Evolutionary conservation across 2,888 invertebrate species (phyloP), one percentile per base, ranked within the genome.

Genomic region (Chrysolina oricalcia): DNA sequence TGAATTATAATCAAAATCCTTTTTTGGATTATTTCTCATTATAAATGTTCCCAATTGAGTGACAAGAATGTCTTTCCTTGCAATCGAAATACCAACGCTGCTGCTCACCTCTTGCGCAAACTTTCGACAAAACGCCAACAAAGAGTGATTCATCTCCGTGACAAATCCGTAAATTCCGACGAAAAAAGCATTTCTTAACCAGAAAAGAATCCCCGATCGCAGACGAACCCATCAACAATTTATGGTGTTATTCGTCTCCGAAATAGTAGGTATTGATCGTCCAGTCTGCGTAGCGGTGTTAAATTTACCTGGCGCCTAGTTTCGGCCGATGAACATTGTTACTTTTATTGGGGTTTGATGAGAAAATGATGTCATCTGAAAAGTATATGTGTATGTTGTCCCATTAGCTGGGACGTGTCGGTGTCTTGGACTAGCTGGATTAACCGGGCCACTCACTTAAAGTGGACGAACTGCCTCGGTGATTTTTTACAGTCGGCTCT

Each of bases 341-440:
- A 86, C 83, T 87, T 87, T 87, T 87, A 87, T 87, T 86, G 82
- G 86, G 86, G 86, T 86, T 86, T 87, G 88, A 87, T 88, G 87
- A 86, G 86, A 87, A 87, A 88, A 87, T 88, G 88, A 87, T 88
- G 87, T 87, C 88, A 88, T 87, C 86, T 82, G 81, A 85, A 84
- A 85, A 85, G 85, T 85, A 86, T 86, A 87, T 86, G 86, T 87
- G 85, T 85, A 87, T 86, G 87, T 87, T 82, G 86, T 81, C 83
- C 87, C 88, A 87, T 88, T 87, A 88, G 59, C 17, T 35, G 59
- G 35, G 50, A 50, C 50, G 50, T 72, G 65, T 72, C 71, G 71
- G 66, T 72, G 63, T 66, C 73, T 69, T 68, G 23, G 65, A 65
- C 70, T 59, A 15, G 35, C 59, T 59, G 15, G 23, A 23, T 40